Evolutionary conservation across 2,888 invertebrate genomes (phyloP).

Genomic region (Temnothorax ravouxi): DNA sequence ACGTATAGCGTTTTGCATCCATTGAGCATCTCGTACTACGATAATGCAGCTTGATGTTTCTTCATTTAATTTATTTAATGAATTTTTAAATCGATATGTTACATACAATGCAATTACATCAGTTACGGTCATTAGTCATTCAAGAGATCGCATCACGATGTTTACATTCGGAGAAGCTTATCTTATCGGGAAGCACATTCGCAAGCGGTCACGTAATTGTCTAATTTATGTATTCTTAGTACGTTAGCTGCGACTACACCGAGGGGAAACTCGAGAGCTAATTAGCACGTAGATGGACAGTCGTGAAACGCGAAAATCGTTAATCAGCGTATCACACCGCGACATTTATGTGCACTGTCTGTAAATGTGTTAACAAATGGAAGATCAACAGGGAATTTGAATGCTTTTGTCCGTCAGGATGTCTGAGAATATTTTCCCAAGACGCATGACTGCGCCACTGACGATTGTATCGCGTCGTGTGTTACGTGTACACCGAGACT

Average conservation of each 20-base stretch:
- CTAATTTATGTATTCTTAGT: constrained; percentile 46
- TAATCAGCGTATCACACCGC: background rate
- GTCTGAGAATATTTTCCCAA: constrained; percentile 4
- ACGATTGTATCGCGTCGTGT: constrained; percentile 32
- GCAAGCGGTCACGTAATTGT: constrained; percentile 45
- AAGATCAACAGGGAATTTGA: background rate
- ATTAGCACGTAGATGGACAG: constrained; percentile 3
- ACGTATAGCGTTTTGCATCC: background rate
- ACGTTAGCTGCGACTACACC: background rate
- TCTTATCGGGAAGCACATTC: constrained; percentile 37
- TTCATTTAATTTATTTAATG: constrained; percentile 14
- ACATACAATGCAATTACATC: background rate
- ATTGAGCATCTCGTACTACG: background rate
- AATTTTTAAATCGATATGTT: background rate
- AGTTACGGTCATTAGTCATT: constrained; percentile 16
- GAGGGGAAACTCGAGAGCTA: background rate
- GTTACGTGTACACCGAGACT: background rate
- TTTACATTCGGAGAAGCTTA: constrained; percentile 27
- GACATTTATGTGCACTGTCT: background rate
- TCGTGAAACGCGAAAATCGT: constrained; percentile 7
- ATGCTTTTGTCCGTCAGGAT: background rate
- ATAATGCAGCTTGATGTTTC: background rate
- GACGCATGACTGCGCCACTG: constrained; percentile 31
- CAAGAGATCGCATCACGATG: constrained; percentile 17
- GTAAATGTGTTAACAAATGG: background rate